Conservation (phyloP, 64 coral and sea anemone genomes). For the Cladopsammia gracilis region DNA sequence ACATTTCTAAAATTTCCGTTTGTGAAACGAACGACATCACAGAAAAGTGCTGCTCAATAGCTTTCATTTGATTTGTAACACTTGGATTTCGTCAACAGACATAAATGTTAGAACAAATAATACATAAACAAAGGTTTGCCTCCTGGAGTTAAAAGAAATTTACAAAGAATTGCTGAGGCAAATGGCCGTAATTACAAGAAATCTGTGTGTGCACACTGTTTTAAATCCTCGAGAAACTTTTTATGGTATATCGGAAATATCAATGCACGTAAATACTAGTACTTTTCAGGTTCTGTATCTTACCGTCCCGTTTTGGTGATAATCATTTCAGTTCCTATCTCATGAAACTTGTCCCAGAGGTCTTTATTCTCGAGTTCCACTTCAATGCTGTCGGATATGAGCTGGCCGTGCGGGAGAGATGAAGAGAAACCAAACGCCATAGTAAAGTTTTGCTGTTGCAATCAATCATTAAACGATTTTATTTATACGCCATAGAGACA, state of each 20-base stretch:
- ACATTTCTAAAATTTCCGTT: background rate
- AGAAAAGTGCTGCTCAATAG: background rate
- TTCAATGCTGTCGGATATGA: constrained; percentile 64
- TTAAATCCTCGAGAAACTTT: constrained; percentile 17
- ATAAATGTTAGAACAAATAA: background rate
- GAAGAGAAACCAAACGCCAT: constrained; percentile 76
- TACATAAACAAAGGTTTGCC: background rate
- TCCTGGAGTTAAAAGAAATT: background rate
- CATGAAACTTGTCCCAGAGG: constrained; percentile 96
- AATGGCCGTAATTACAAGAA: background rate
- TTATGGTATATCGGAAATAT: constrained; percentile 30
- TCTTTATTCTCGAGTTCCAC: constrained; percentile 91
- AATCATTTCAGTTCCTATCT: constrained; percentile 96
- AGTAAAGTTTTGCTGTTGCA: constrained; percentile 52
- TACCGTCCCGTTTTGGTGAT: constrained; percentile 97
- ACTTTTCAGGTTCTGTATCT: background rate
- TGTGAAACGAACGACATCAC: background rate
- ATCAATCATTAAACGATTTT: constrained; percentile 75
- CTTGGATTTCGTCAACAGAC: background rate
- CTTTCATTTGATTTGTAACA: no score
- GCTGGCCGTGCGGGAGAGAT: constrained; percentile 83
- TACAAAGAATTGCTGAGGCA: background rate
- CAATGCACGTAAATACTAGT: background rate
- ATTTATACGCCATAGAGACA: constrained; percentile 78
- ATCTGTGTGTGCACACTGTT: background rate